Evolutionary conservation across 2,888 invertebrate genomes (phyloP).

Genomic region (Muscina levida): DNA sequence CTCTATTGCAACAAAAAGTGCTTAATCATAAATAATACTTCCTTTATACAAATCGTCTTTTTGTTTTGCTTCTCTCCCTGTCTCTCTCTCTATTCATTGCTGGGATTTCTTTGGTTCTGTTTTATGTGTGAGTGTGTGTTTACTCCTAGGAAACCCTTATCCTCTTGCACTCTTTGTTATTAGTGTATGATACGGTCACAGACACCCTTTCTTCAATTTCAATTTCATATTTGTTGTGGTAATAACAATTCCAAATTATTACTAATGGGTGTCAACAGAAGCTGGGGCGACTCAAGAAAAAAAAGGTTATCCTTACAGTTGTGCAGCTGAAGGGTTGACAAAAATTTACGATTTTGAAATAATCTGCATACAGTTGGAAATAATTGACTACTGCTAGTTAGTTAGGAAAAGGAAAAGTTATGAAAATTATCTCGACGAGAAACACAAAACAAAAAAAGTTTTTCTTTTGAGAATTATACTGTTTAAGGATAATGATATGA

Average conservation of each 20-base stretch:
- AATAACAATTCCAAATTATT: conserved; percentile 58
- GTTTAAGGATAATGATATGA: too few species aligned
- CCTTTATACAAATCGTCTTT: conserved; percentile 32
- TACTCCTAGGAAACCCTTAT: not conserved
- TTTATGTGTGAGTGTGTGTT: not conserved
- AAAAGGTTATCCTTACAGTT: not conserved
- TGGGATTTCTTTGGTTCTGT: not conserved
- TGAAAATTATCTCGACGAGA: too few species aligned
- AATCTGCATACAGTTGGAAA: conserved; percentile 16
- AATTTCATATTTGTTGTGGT: conserved; percentile 31
- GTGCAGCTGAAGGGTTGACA: not conserved
- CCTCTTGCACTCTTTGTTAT: not conserved
- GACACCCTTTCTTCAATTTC: not conserved
- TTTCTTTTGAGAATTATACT: too few species aligned
- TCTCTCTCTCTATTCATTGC: too few species aligned
- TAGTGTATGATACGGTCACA: too few species aligned
- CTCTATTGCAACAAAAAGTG: conserved; percentile 30
- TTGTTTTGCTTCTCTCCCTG: too few species aligned
- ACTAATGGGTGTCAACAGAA: conserved; percentile 22
- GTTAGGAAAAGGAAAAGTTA: too few species aligned
- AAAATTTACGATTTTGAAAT: conserved; percentile 16
- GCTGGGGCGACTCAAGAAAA: not conserved
- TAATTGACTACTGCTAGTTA: not conserved
- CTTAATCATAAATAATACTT: conserved; percentile 58
- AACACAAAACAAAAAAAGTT: too few species aligned